These are phyloP conservation scores for Heliconius melpomene DNA, from an alignment of 1,140 invertebrate species.

Conservation along the genomic window DNA sequence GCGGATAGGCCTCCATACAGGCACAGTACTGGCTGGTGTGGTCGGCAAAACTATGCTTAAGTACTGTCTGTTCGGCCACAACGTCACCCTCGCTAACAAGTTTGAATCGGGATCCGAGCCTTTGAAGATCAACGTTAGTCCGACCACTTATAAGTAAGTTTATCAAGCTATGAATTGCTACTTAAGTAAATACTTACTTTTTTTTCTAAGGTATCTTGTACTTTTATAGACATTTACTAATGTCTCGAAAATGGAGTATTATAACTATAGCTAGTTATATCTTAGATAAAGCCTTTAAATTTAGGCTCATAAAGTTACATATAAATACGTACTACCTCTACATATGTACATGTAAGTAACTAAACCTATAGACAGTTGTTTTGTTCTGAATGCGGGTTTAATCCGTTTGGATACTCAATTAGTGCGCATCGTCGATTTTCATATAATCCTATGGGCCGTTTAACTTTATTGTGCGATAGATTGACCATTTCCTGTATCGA, in stretches of 20 bases:
- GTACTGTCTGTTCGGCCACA: constrained; percentile 95
- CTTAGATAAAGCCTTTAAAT: no score
- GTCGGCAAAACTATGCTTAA: constrained; percentile 95
- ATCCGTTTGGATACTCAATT: constrained; percentile 29
- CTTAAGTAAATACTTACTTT: neutral
- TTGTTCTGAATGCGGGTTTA: constrained; percentile 10
- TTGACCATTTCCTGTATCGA: constrained; percentile 19
- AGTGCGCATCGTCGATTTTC: constrained; percentile 28
- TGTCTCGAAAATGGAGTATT: neutral
- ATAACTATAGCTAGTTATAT: no score
- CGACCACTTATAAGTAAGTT: constrained; percentile 93
- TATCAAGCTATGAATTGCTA: neutral
- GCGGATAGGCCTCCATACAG: constrained; percentile 96
- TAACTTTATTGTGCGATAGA: constrained; percentile 35
- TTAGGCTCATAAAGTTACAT: no score
- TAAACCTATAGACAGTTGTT: constrained; percentile 17
- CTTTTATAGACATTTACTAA: neutral
- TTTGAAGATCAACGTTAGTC: constrained; percentile 94
- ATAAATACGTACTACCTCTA: no score
- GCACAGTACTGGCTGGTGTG: constrained; percentile 92
- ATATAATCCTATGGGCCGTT: constrained; percentile 27
- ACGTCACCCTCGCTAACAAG: constrained; percentile 96
- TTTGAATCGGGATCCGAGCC: constrained; percentile 96
- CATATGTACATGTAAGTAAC: neutral
- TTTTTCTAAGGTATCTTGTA: neutral